phyloP scores from a whole-genome alignment of 2,797 vertebrate species.

The Smutsia temminckii region DNA sequence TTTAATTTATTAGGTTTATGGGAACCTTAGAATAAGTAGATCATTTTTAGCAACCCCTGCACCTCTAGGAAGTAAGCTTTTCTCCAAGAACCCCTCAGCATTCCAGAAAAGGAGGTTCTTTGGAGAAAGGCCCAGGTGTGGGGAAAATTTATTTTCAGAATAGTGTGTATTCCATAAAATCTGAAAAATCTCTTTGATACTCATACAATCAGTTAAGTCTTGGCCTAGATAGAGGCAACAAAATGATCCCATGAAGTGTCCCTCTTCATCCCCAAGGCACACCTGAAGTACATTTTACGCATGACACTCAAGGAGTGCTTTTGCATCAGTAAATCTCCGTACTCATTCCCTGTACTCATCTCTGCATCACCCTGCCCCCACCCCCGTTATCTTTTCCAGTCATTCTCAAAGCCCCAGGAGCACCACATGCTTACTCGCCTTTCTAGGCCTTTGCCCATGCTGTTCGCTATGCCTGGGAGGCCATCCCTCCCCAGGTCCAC shows the following conservation, averaged over 20 bases:
- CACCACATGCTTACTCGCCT: neutral
- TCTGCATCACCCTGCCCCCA: neutral
- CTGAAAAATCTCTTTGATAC: slow-evolving; percentile 14
- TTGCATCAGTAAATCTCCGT: neutral
- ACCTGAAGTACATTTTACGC: neutral
- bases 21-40: neutral
- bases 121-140: neutral
- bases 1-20: neutral
- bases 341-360: neutral
- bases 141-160: slow-evolving; percentile 50
- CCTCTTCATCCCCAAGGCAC: neutral
- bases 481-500: neutral
- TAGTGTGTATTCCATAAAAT: neutral
- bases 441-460: neutral
- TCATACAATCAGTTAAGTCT: neutral
- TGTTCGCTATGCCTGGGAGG: neutral
- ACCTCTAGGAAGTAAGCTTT: neutral
- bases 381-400: no score
- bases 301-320: neutral
- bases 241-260: neutral
- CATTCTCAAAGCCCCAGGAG: neutral
- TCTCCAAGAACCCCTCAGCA: neutral
- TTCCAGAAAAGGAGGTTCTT: slow-evolving; percentile 1
- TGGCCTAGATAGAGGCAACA: neutral
- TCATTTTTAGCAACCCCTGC: neutral